Percentiles rank a stretch among this genome's conserved stretches.
phyloP scores from a whole-genome alignment of 2,113 vertebrate species.

The Saimiri boliviensis region DNA sequence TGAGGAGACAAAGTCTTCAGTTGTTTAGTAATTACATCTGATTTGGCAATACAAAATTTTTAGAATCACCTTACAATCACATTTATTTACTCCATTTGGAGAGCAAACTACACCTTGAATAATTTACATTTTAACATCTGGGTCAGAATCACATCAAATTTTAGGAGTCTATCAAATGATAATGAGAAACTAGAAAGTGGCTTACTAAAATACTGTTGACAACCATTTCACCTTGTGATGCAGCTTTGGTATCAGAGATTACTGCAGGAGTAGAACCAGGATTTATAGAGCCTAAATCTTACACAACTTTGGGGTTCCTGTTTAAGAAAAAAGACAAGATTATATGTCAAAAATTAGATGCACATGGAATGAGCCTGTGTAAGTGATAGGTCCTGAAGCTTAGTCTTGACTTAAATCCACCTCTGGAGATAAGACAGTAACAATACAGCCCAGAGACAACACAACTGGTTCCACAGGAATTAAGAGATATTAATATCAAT shows the following conservation, averaged over 20 bases:
- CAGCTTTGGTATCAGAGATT: background rate
- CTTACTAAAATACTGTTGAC: background rate
- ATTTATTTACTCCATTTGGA: conserved; percentile 20
- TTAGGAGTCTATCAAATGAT: conserved; percentile 30
- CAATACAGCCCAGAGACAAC: background rate
- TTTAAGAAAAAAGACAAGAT: background rate
- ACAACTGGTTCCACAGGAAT: background rate
- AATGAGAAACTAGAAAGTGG: background rate
- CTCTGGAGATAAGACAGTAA: background rate
- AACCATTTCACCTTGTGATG: background rate
- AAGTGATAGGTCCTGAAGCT: background rate
- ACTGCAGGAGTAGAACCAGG: background rate
- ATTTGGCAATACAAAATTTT: conserved; percentile 44
- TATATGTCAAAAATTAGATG: background rate
- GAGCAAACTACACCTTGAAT: conserved; percentile 15
- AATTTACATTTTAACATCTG: conserved; percentile 54
- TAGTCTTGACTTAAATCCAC: background rate
- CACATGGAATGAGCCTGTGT: background rate
- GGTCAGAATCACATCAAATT: conserved; percentile 43
- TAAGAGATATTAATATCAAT: background rate
- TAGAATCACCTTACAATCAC: conserved; percentile 23
- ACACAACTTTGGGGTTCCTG: background rate
- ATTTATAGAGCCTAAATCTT: background rate
- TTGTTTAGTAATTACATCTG: background rate
- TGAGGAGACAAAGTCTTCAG: background rate